A percentile compares a stretch with the other conserved stretches of the same genome.
Conservation (phyloP, 1,140 invertebrate species). For the Nephotettix cincticeps region DNA sequence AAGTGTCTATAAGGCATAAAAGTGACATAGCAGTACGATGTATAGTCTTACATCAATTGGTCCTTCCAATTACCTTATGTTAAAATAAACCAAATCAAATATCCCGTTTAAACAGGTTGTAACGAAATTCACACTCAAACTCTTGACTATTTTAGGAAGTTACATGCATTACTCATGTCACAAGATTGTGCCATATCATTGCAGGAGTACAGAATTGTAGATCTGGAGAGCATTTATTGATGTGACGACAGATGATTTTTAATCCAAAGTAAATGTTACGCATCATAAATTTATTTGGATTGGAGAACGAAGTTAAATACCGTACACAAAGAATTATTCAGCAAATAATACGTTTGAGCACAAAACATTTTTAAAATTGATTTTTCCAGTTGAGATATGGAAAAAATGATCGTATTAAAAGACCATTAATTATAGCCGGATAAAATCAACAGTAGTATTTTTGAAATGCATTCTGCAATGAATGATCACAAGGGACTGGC, state of each 20-base stretch:
- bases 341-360: too few species aligned
- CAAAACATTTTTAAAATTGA: background rate
- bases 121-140: constrained; percentile 1
- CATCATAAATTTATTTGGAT: too few species aligned
- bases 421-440: background rate
- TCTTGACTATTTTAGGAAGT: background rate
- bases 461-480: background rate
- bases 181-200: too few species aligned
- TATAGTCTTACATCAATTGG: constrained; percentile 23
- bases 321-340: too few species aligned
- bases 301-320: too few species aligned
- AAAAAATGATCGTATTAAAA: background rate
- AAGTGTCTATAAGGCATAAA: constrained; percentile 25
- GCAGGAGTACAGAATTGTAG: too few species aligned
- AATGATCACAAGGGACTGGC: background rate
- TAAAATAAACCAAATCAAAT: background rate
- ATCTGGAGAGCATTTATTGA: too few species aligned
- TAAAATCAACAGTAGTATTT: background rate
- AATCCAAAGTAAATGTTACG: too few species aligned
- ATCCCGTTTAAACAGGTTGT: background rate
- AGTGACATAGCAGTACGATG: background rate
- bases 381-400: background rate
- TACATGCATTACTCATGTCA: too few species aligned
- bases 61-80: constrained; percentile 6
- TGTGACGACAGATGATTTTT: too few species aligned